phyloP scores from a whole-genome alignment of 1,140 invertebrate species.

The Drosophila oshimai region DNA sequence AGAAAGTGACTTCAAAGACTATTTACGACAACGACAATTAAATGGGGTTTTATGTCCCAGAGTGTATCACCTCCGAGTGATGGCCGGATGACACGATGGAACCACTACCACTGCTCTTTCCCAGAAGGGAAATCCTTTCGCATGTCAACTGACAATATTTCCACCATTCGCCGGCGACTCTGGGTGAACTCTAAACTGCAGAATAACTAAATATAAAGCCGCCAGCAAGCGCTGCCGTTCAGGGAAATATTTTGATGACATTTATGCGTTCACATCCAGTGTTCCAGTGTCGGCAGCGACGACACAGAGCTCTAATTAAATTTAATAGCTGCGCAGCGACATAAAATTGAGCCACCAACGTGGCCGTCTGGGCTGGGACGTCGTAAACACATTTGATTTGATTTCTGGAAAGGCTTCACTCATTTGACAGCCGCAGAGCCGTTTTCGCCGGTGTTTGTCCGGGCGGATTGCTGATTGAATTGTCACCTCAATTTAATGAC shows the following conservation, averaged over 20 bases:
- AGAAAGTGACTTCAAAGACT: conserved; percentile 29
- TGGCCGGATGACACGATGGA: conserved; percentile 33
- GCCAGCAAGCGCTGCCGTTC: conserved; percentile 14
- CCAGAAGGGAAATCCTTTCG: conserved; percentile 65
- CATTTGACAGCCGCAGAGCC: conserved; percentile 39
- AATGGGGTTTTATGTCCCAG: conserved; percentile 33
- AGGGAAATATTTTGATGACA: conserved; percentile 71
- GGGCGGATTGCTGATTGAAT: conserved; percentile 73
- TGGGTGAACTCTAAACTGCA: conserved; percentile 25
- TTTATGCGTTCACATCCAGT: conserved; percentile 54
- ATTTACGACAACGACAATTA: conserved; percentile 41
- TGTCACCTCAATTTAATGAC: conserved; percentile 73
- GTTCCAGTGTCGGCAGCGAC: conserved; percentile 48
- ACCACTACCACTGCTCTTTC: conserved; percentile 27
- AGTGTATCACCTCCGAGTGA: conserved; percentile 23
- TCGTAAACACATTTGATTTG: conserved; percentile 78
- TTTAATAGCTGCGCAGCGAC: conserved; percentile 70
- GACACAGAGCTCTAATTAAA: conserved; percentile 78
- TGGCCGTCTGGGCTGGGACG: no score
- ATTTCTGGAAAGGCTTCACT: conserved; percentile 71
- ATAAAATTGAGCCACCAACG: conserved; percentile 72
- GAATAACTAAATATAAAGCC: conserved; percentile 40
- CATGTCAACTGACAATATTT: conserved; percentile 65
- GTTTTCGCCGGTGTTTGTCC: conserved; percentile 32
- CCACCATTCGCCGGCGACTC: conserved; percentile 35